A percentile compares a stretch with the other conserved stretches of the same genome.
Evolutionary conservation across 2,113 vertebrate species (phyloP).

Genomic region (Ciconia maguari): DNA sequence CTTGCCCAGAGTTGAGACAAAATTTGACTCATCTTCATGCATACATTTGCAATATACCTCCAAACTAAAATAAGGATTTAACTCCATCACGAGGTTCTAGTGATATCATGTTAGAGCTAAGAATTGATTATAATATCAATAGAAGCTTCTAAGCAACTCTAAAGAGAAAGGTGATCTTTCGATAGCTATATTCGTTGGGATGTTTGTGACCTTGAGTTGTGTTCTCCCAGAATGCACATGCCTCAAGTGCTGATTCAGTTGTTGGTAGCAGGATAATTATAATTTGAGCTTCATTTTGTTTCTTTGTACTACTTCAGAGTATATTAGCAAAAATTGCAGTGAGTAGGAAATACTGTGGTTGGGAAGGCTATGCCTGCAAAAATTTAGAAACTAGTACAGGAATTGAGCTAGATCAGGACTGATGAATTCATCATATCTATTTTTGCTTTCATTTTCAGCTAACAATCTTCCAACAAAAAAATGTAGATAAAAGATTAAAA

Average conservation of each 20-base stretch:
- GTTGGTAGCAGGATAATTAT: background rate
- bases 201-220: background rate
- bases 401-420: background rate
- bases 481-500: background rate
- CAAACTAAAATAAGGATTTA: slow-evolving; percentile 37
- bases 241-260: background rate
- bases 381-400: background rate
- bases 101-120: background rate
- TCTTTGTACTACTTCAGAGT: background rate
- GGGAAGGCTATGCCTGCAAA: background rate
- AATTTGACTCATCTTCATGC: slow-evolving; percentile 57
- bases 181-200: background rate
- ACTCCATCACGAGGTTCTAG: slow-evolving; percentile 17
- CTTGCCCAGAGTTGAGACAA: slow-evolving; percentile 45
- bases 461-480: background rate
- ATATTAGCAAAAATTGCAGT: background rate
- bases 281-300: background rate
- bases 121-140: background rate
- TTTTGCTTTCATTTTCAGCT: slow-evolving; percentile 12
- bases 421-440: background rate
- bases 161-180: background rate
- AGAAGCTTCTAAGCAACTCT: background rate
- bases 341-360: background rate
- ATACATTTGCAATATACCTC: slow-evolving; percentile 41
- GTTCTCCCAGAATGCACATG: background rate